These are phyloP conservation scores for Poecilia picta DNA, from an alignment of 2,797 vertebrate species.

Conservation along the genomic window DNA sequence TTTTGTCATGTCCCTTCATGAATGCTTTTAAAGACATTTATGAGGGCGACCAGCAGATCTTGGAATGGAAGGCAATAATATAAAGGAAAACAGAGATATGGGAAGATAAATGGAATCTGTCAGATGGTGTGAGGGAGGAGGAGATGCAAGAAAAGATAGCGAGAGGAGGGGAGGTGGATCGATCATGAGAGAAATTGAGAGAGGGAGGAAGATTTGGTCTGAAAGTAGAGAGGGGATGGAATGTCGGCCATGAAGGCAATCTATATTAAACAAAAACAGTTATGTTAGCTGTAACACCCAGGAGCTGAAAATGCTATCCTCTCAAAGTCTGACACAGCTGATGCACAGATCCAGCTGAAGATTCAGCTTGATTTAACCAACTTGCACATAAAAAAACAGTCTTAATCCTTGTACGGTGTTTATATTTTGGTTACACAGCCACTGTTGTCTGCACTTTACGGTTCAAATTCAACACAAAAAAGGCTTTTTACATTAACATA, in stretches of 20 bases:
- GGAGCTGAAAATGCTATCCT: constrained; percentile 49
- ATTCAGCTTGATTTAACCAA: not conserved
- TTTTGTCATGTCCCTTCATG: constrained; percentile 4
- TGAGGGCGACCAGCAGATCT: constrained; percentile 43
- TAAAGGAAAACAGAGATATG: constrained; percentile 58
- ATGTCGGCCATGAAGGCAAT: constrained; percentile 66
- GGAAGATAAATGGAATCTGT: constrained; percentile 73
- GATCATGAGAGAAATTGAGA: constrained; percentile 71
- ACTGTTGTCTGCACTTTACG: too few species aligned
- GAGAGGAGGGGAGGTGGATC: constrained; percentile 59
- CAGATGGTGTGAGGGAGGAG: constrained; percentile 76
- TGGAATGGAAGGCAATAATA: constrained; percentile 49
- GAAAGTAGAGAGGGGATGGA: constrained; percentile 48
- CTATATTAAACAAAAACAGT: constrained; percentile 68
- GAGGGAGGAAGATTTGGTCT: constrained; percentile 50
- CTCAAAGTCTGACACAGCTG: constrained; percentile 28
- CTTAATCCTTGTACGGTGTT: too few species aligned
- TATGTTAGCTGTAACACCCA: constrained; percentile 51
- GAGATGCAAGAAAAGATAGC: constrained; percentile 61
- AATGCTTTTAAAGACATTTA: constrained; percentile 37
- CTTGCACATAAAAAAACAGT: constrained; percentile 19
- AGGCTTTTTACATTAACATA: too few species aligned
- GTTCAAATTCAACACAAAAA: too few species aligned
- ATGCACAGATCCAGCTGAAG: constrained; percentile 21
- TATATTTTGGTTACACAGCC: too few species aligned